Conservation (phyloP, 1,140 invertebrate genomes). For the Nasonia vitripennis region DNA sequence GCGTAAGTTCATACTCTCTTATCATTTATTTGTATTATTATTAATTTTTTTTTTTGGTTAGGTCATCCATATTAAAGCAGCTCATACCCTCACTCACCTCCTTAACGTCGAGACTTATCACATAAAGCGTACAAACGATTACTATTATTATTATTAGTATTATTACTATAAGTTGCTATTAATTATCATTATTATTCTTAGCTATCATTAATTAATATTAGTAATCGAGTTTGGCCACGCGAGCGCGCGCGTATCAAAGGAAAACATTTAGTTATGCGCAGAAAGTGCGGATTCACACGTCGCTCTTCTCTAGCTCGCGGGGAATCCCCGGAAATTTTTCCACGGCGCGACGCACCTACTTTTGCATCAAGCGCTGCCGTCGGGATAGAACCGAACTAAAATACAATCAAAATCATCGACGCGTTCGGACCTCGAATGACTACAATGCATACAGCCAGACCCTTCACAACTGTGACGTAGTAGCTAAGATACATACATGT, state of each 20-base stretch:
- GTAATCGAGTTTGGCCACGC: constrained; percentile 27
- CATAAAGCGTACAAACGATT: constrained; percentile 23
- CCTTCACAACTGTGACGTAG: neutral
- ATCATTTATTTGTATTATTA: constrained; percentile 1
- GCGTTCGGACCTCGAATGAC: neutral
- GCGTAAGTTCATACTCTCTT: neutral
- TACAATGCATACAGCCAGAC: neutral
- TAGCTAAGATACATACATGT: neutral
- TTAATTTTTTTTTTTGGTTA: constrained; percentile 17
- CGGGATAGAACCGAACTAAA: neutral
- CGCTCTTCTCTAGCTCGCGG: neutral
- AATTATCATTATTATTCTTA: neutral
- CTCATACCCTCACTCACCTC: neutral
- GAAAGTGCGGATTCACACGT: too few species aligned
- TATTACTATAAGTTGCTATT: neutral
- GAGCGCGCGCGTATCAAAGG: neutral
- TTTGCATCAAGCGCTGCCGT: constrained; percentile 28
- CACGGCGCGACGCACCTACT: neutral
- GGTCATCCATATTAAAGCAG: constrained; percentile 7
- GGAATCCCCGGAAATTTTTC: neutral
- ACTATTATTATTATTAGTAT: constrained; percentile 3
- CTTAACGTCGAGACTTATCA: constrained; percentile 31
- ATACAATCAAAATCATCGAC: neutral
- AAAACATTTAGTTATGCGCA: constrained; percentile 19
- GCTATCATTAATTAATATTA: neutral